Evolutionary conservation across 2,888 invertebrate genomes (phyloP).

Genomic region (Epinotia demarniana): DNA sequence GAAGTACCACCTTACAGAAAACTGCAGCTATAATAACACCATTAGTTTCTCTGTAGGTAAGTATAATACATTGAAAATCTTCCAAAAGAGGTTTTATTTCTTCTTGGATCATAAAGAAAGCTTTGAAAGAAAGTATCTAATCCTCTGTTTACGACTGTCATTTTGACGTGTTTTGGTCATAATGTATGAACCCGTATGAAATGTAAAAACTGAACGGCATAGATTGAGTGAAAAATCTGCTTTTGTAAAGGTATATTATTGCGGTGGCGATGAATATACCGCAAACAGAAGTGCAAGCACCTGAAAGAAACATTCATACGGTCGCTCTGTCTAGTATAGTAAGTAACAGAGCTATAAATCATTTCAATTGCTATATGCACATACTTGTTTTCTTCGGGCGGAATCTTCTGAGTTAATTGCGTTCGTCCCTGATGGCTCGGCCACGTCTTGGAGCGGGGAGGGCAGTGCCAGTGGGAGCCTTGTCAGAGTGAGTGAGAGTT

Average conservation of each 20-base stretch:
- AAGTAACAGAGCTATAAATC: not conserved
- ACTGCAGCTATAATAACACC: too few relatives aligned
- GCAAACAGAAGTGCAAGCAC: not conserved
- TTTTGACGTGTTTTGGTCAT: not conserved
- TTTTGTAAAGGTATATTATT: not conserved
- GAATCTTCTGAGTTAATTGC: too few relatives aligned
- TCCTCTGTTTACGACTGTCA: not conserved
- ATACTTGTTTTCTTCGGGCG: not conserved
- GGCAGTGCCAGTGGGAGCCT: too few relatives aligned
- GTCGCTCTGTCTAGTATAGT: conserved; percentile 8
- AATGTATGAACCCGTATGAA: not conserved
- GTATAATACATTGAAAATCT: not conserved
- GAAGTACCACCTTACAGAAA: too few relatives aligned
- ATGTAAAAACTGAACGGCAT: not conserved
- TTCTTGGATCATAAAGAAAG: not conserved
- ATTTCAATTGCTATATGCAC: not conserved
- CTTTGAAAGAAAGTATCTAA: too few relatives aligned
- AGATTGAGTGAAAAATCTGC: not conserved
- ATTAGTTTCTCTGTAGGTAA: too few relatives aligned
- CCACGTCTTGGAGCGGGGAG: too few relatives aligned
- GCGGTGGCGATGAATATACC: conserved; percentile 1
- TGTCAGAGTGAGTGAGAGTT: too few relatives aligned
- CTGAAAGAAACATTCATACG: not conserved
- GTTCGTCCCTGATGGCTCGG: too few relatives aligned
- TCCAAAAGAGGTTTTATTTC: not conserved